These are phyloP conservation scores for Porites australiensis DNA, from an alignment of 64 coral and sea anemone genomes.

Conservation along the genomic window DNA sequence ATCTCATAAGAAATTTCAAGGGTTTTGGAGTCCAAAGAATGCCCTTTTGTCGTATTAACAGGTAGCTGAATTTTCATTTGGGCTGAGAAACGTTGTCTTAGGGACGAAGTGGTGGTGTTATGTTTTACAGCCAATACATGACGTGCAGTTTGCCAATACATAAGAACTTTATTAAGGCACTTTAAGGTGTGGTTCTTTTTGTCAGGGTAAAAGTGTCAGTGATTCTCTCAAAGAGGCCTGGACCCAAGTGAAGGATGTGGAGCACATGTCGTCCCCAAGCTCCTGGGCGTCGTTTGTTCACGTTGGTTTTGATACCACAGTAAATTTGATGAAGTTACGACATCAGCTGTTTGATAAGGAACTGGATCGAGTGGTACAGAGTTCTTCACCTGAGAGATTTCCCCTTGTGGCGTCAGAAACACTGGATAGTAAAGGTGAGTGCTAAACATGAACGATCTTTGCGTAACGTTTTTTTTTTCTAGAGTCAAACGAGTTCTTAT, in stretches of 20 bases:
- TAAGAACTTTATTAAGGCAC: too few species aligned
- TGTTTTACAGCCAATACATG: too few species aligned
- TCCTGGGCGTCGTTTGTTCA: slow-evolving; percentile 87
- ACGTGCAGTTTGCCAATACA: too few species aligned
- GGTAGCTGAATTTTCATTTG: too few species aligned
- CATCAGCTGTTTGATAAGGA: slow-evolving; percentile 65
- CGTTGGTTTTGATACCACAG: slow-evolving; percentile 79
- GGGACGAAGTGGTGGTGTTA: too few species aligned
- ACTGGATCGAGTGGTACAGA: slow-evolving; percentile 63
- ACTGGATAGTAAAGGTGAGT: slow-evolving; percentile 29
- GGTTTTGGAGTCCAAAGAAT: too few species aligned
- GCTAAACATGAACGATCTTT: neutral
- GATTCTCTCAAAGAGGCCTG: slow-evolving; percentile 67
- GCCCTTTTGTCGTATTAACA: too few species aligned
- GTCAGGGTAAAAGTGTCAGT: slow-evolving; percentile 71
- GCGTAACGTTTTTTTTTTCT: neutral
- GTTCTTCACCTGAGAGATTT: slow-evolving; percentile 62
- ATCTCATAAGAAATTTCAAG: too few species aligned
- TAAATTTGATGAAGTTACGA: slow-evolving; percentile 68
- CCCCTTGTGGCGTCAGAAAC: slow-evolving; percentile 19
- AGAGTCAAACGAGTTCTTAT: too few species aligned
- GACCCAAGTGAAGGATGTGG: slow-evolving; percentile 50
- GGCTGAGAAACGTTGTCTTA: too few species aligned
- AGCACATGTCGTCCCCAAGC: slow-evolving; percentile 65
- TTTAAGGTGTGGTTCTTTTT: neutral